Conservation (phyloP, 2,113 vertebrate genomes). For the Pterocles gutturalis region DNA sequence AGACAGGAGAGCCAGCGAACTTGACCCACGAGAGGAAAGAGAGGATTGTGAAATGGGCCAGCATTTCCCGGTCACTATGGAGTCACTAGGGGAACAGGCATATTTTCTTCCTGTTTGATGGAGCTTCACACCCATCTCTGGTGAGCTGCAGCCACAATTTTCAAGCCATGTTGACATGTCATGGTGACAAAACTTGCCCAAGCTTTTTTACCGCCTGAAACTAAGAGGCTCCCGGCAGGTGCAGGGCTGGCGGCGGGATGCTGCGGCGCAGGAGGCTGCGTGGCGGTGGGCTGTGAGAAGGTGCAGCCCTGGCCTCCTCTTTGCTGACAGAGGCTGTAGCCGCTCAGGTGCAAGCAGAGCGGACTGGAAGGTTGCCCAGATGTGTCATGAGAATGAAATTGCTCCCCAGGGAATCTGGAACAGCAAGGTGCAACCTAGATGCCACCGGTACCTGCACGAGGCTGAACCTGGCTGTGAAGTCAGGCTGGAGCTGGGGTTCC, state of each 20-base stretch:
- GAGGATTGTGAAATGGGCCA: background rate
- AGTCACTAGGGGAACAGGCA: conserved; percentile 36
- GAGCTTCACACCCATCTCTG: background rate
- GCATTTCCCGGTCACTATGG: conserved; percentile 8
- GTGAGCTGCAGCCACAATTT: background rate
- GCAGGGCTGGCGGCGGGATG: background rate
- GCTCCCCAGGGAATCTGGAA: background rate
- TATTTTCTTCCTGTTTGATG: conserved; percentile 41
- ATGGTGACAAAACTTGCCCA: background rate
- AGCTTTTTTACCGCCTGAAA: background rate
- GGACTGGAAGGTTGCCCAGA: background rate
- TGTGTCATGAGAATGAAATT: background rate
- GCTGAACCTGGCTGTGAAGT: background rate
- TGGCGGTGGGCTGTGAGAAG: background rate
- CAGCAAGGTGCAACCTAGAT: background rate
- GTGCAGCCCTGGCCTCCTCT: background rate
- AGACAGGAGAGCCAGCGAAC: background rate
- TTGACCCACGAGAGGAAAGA: background rate
- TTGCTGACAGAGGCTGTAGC: background rate
- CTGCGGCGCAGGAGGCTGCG: background rate
- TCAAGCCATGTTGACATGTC: background rate
- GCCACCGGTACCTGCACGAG: rapidly evolving
- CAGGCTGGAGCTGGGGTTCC: background rate
- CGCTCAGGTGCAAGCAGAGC: background rate
- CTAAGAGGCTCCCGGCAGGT: background rate